phyloP scores from a whole-genome alignment of 2,888 invertebrate genomes.

The Sinohyriopsis cumingii region DNA sequence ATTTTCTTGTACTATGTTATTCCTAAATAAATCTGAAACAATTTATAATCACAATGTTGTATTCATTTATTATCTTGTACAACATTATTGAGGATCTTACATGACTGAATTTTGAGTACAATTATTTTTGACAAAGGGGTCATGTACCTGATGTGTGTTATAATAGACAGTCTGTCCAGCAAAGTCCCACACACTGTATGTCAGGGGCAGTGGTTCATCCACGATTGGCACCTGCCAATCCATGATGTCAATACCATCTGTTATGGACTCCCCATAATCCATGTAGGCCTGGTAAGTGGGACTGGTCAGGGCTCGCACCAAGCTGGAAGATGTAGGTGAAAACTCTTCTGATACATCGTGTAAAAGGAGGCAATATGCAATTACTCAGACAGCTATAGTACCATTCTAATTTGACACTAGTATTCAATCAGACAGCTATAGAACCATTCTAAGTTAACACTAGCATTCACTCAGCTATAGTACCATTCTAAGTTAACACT shows the following conservation, averaged over 20 bases:
- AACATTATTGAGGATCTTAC: neutral
- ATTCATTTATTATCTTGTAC: too few relatives aligned
- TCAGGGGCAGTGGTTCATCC: conserved; percentile 34
- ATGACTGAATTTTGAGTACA: neutral
- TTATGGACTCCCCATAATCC: conserved; percentile 59
- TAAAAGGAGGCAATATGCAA: too few relatives aligned
- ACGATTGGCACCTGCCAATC: conserved; percentile 58
- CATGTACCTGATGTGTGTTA: conserved; percentile 68
- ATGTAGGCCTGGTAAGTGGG: conserved; percentile 35
- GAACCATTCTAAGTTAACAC: too few relatives aligned
- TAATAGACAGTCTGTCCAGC: conserved; percentile 72
- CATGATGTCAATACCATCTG: conserved; percentile 71
- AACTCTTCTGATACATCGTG: too few relatives aligned
- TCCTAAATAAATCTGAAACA: too few relatives aligned
- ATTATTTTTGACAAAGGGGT: conserved; percentile 20
- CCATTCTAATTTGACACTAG: too few relatives aligned
- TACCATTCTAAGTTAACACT: too few relatives aligned
- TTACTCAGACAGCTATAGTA: too few relatives aligned
- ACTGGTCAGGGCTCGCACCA: conserved; percentile 62
- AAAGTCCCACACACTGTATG: conserved; percentile 69
- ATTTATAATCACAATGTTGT: too few relatives aligned
- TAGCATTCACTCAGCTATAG: too few relatives aligned
- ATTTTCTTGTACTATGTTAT: too few relatives aligned
- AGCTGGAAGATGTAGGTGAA: conserved; percentile 32
- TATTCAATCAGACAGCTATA: too few relatives aligned